A percentile compares a stretch with the other conserved stretches of the same genome.
Evolutionary conservation across 2,888 invertebrate genomes (phyloP).

Genomic region (Geophilus truncorum): DNA sequence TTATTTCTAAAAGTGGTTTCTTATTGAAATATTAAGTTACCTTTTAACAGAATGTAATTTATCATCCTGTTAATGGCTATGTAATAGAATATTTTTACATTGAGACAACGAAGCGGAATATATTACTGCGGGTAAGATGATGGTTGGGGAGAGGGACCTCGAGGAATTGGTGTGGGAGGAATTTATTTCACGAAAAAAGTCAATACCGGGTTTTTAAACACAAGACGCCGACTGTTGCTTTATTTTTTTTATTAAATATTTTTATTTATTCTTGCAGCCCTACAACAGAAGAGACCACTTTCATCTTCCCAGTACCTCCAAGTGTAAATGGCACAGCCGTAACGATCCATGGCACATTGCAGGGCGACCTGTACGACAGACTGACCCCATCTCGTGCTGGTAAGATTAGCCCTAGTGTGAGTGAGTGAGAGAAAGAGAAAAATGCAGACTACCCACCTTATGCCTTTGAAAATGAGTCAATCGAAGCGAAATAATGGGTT

Average conservation of each 20-base stretch:
- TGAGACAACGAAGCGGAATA: background rate
- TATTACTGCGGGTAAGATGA: background rate
- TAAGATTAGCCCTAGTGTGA: conserved; percentile 19
- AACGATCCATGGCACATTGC: conserved; percentile 31
- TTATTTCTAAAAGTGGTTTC: conserved; percentile 15
- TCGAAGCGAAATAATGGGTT: conserved; percentile 24
- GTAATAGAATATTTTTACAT: background rate
- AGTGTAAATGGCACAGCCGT: conserved; percentile 32
- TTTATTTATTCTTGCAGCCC: conserved; percentile 1
- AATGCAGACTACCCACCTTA: conserved; percentile 18
- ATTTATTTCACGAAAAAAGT: background rate
- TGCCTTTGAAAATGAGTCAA: conserved; percentile 27
- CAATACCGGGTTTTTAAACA: background rate
- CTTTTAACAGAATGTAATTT: background rate
- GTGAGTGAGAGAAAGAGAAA: too few relatives aligned
- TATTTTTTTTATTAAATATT: background rate
- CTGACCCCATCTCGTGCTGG: conserved; percentile 32
- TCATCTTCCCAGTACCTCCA: conserved; percentile 33
- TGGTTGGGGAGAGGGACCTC: background rate
- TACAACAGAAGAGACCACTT: conserved; percentile 33
- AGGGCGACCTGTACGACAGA: conserved; percentile 33
- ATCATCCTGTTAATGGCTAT: background rate
- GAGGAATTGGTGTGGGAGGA: background rate
- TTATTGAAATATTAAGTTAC: conserved; percentile 14
- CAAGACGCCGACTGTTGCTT: background rate